These are phyloP conservation scores for Caenorhabditis remanei DNA, from an alignment of 1,140 invertebrate species.

Conservation along the genomic window DNA sequence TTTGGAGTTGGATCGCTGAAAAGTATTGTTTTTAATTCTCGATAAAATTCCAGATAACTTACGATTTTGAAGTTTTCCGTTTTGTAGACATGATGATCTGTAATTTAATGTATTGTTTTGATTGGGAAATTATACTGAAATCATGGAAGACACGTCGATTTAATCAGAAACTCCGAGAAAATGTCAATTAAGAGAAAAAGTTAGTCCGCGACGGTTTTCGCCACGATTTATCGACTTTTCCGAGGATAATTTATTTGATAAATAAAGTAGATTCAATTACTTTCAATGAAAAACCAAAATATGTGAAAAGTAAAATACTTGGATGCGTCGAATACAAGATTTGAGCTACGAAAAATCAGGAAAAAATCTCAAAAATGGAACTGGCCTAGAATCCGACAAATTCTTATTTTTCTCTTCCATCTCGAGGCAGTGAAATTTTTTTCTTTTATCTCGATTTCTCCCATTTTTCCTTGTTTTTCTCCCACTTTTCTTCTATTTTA, in stretches of 20 bases:
- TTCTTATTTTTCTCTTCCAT: not conserved
- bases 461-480: not conserved
- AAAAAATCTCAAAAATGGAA: not conserved
- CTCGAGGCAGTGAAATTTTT: not conserved
- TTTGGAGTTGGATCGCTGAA: not conserved
- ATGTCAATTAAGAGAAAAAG: constrained; percentile 40
- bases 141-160: constrained; percentile 12
- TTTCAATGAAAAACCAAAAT: not conserved
- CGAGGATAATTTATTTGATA: too few relatives aligned
- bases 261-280: too few relatives aligned
- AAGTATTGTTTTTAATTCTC: not conserved
- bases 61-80: not conserved
- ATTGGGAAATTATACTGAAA: not conserved
- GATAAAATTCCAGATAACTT: not conserved
- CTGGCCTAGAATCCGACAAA: constrained; percentile 37
- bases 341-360: not conserved
- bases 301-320: not conserved
- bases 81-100: constrained; percentile 8
- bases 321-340: not conserved
- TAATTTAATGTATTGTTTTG: not conserved
- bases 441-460: not conserved
- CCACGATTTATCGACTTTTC: not conserved
- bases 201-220: not conserved
- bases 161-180: constrained; percentile 32
- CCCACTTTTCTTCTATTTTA: not conserved